phyloP scores from a whole-genome alignment of 2,797 vertebrate genomes.

The Cuculus canorus region DNA sequence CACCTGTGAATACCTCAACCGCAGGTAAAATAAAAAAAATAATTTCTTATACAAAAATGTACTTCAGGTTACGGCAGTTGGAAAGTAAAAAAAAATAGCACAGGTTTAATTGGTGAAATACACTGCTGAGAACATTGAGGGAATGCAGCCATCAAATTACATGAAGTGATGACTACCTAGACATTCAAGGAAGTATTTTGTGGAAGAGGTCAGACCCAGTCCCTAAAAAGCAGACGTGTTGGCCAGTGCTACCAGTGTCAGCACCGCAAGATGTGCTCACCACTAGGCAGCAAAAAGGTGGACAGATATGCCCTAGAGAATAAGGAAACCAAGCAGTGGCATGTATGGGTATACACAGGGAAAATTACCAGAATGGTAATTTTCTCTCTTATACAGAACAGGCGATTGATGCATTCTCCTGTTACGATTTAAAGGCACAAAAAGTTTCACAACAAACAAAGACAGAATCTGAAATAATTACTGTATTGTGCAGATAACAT shows the following conservation, averaged over 20 bases:
- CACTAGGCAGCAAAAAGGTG: background rate
- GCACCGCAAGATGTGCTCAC: background rate
- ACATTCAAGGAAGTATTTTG: background rate
- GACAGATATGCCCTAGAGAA: background rate
- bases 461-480: background rate
- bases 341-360: background rate
- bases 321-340: background rate
- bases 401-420: background rate
- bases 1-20: background rate
- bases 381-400: background rate
- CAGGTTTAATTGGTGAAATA: background rate
- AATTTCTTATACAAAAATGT: background rate
- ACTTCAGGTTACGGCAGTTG: background rate
- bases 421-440: background rate
- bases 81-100: background rate
- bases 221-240: background rate
- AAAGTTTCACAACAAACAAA: background rate
- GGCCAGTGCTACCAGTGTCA: background rate
- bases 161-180: background rate
- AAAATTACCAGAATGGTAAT: background rate
- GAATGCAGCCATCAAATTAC: background rate
- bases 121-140: background rate
- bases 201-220: background rate
- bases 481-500: background rate
- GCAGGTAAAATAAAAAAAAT: background rate